A percentile compares a stretch with the other conserved stretches of the same genome.
phyloP scores from a whole-genome alignment of 2,888 invertebrate genomes.

The Calameuta idolon region DNA sequence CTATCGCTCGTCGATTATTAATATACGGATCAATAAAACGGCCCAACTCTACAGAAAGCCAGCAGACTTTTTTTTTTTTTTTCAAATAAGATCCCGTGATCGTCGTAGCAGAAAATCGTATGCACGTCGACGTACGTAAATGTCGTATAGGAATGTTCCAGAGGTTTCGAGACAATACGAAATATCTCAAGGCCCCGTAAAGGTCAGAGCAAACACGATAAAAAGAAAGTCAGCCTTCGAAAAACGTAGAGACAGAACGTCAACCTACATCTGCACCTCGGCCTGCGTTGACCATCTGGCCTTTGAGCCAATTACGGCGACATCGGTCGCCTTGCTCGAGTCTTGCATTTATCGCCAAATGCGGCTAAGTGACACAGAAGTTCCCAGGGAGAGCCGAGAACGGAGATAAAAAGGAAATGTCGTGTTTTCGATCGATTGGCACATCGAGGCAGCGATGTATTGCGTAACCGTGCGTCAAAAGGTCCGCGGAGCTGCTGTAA shows the following conservation, averaged over 20 bases:
- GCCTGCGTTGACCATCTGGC: conserved; percentile 42
- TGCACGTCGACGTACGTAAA: no score
- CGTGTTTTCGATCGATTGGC: not conserved
- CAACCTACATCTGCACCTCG: conserved; percentile 9
- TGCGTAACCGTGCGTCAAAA: not conserved
- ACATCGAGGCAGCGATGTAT: not conserved
- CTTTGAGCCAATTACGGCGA: conserved; percentile 15
- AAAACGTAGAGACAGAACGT: not conserved
- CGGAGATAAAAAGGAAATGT: not conserved
- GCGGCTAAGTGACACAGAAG: not conserved
- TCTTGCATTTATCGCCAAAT: not conserved
- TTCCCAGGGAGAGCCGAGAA: not conserved
- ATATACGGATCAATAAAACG: no score
- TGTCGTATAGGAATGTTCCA: no score
- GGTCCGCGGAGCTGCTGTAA: not conserved
- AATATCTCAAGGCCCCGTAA: no score
- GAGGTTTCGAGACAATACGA: no score
- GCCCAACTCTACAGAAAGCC: fast-evolving
- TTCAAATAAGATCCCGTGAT: no score
- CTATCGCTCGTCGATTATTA: no score
- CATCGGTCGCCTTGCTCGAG: not conserved
- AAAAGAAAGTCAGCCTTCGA: not conserved
- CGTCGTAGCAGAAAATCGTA: no score
- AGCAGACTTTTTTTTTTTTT: no score
- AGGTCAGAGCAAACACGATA: not conserved